These are phyloP conservation scores for Caenorhabditis sp. DNA, from an alignment of 2,888 invertebrate genomes.

Conservation along the genomic window DNA sequence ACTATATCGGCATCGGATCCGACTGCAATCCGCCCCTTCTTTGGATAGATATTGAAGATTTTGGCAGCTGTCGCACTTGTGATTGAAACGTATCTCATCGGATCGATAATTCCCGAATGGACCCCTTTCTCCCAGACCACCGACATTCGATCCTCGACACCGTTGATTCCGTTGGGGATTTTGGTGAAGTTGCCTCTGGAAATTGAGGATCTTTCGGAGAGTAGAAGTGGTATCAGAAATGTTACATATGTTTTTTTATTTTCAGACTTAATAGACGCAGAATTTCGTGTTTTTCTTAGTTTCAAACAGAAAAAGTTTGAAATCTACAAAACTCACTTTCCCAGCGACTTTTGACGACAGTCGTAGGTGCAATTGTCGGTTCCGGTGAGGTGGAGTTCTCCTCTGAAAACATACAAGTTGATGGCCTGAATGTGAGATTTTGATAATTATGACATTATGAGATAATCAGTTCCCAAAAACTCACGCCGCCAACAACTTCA, in stretches of 20 bases:
- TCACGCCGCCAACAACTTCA: slow-evolving; percentile 92
- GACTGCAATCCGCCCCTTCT: slow-evolving; percentile 93
- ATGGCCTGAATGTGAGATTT: no score
- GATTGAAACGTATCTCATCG: slow-evolving; percentile 95
- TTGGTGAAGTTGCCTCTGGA: slow-evolving; percentile 58
- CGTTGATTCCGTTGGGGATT: slow-evolving; percentile 90
- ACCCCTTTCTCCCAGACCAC: slow-evolving; percentile 94
- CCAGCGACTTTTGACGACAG: slow-evolving; percentile 84
- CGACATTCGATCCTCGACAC: slow-evolving; percentile 96
- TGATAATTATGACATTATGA: not conserved
- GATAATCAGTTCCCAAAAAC: slow-evolving; percentile 82
- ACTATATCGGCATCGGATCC: slow-evolving; percentile 98
- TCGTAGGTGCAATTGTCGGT: slow-evolving; percentile 98
- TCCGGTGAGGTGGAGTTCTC: slow-evolving; percentile 92
- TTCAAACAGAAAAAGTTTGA: not conserved
- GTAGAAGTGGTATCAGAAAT: no score
- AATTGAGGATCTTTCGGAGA: not conserved
- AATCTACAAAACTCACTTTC: slow-evolving; percentile 35
- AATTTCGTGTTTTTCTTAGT: no score
- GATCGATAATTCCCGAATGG: slow-evolving; percentile 92
- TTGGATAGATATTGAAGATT: slow-evolving; percentile 97
- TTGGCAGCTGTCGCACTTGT: slow-evolving; percentile 92
- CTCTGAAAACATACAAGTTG: slow-evolving; percentile 86
- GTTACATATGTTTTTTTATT: no score
- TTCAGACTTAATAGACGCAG: no score